Base-by-base conservation (phyloP, 2,888 invertebrate genomes). In the Agrochola lota region DNA sequence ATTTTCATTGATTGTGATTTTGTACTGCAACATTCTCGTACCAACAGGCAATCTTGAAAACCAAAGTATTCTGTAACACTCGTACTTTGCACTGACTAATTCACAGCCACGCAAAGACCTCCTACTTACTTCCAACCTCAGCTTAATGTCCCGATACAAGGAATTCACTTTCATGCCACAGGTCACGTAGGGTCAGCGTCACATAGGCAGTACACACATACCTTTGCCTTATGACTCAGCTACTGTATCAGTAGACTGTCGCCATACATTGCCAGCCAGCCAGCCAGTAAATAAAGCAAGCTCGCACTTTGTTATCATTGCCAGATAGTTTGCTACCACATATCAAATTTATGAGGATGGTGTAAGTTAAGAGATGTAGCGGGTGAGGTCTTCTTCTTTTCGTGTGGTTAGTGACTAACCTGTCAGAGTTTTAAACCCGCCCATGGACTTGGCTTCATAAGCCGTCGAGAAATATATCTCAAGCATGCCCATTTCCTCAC, bases 181-280 rank as follows among this genome's bases (percentile, higher is more conserved):
- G 85, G 85, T 74, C 85, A 85, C 52, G 1, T 62, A 35, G 52
- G 82, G 66, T 81, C 81, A 63, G 1, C 49, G 64, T 62, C 74
- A 71, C 55, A 71, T 35, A 55, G 62, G 26, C 69, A 43, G 63
- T 52, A 85, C 40, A 72, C 43, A 62, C 59, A 75, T 52, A 55
- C 63, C 35, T 30, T 9, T 59, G 59, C 62, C 63, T 78, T 75
- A 52, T 88, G 87, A 89, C 76, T 88, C 89, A 88, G 88, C 87
- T 89, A 88, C 89, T 88, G 89, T 88, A 88, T 89, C 89, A 83
- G 78, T 17, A 23, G 2, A 70, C 85, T 88, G 89, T 85, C 89
- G 74, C 78, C 77, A 81, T 88, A 88, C 76, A 84, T 89, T 66
- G 62, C 77, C 62, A 52, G 72, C 81, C 8, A 81, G 46, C 77